Conservation (phyloP, 1,140 invertebrate genomes). For the Heliconius hewitsoni region DNA sequence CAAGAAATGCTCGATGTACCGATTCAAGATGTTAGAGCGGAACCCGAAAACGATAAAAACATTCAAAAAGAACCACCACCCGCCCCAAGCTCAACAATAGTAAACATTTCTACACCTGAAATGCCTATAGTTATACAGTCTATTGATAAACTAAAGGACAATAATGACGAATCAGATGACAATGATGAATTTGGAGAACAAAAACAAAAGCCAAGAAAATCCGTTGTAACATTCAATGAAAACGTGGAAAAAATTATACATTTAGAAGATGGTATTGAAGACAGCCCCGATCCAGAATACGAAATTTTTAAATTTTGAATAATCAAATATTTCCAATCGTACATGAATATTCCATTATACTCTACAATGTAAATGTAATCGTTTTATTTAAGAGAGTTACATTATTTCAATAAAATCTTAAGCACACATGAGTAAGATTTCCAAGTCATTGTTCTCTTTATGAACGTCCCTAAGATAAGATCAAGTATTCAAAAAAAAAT, state of each 20-base stretch:
- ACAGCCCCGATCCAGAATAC: conserved; percentile 41
- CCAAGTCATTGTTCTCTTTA: conserved; percentile 60
- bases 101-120: conserved; percentile 44
- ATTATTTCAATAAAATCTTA: conserved; percentile 28
- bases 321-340: neutral
- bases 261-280: conserved; percentile 57
- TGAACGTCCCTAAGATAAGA: conserved; percentile 54
- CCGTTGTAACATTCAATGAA: conserved; percentile 76
- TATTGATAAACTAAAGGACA: conserved; percentile 71
- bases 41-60: conserved; percentile 26
- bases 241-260: conserved; percentile 78
- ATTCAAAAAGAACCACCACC: conserved; percentile 13
- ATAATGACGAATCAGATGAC: conserved; percentile 54
- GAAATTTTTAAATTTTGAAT: conserved; percentile 65
- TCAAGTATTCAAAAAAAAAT: conserved; percentile 50
- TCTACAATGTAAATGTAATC: neutral
- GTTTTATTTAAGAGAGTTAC: conserved; percentile 8
- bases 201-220: conserved; percentile 58
- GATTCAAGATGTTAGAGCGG: conserved; percentile 41
- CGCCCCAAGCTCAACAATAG: conserved; percentile 32
- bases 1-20: conserved; percentile 65
- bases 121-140: conserved; percentile 68
- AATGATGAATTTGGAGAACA: conserved; percentile 72
- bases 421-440: conserved; percentile 20
- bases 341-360: conserved; percentile 6